Conservation (phyloP, 2,888 invertebrate genomes). For the Cosmia pyralina region DNA sequence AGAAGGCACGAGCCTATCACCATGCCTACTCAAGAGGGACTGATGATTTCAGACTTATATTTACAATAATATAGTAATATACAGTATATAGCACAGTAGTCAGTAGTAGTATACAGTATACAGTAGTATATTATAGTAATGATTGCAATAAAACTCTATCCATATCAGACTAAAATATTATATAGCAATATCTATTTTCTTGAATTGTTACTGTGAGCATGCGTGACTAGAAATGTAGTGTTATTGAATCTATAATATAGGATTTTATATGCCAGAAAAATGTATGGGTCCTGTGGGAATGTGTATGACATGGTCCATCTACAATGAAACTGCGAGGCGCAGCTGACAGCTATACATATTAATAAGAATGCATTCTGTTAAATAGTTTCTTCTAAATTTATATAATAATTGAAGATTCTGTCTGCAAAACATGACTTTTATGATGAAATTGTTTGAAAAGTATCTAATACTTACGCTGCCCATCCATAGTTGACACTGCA, state of each 20-base stretch:
- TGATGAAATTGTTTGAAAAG: background rate
- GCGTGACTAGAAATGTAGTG: background rate
- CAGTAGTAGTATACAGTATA: too few species aligned
- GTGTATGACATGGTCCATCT: background rate
- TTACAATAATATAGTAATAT: background rate
- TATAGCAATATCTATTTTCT: background rate
- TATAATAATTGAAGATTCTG: background rate
- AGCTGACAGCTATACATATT: background rate
- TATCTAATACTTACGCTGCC: slow-evolving; percentile 93
- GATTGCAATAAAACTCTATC: background rate
- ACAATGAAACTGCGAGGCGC: background rate
- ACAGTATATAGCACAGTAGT: too few species aligned
- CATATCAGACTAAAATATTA: background rate
- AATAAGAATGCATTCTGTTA: background rate
- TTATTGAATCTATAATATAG: background rate
- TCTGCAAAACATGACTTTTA: background rate
- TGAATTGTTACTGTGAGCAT: background rate
- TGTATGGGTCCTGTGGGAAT: background rate
- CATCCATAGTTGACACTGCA: slow-evolving; percentile 97
- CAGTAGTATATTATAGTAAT: too few species aligned
- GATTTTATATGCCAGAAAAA: background rate
- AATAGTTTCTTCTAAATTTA: background rate
- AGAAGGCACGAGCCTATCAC: background rate
- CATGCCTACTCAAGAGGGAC: background rate
- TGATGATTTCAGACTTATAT: background rate